phyloP scores from a whole-genome alignment of 1,140 invertebrate species.

The Heliconius congener region DNA sequence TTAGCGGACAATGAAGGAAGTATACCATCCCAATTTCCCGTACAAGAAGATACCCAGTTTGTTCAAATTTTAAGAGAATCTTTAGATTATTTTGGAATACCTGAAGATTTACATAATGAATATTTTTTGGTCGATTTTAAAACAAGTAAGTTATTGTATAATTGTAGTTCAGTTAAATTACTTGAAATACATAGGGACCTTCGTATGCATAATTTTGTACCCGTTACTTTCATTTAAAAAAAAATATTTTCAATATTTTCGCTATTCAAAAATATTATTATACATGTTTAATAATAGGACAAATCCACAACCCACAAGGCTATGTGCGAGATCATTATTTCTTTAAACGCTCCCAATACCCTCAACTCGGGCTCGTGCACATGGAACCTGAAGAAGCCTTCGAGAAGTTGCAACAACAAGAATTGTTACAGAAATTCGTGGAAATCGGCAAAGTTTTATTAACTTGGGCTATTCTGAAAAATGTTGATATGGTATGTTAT shows the following conservation, averaged over 20 bases:
- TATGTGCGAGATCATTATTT: slow-evolving; percentile 99
- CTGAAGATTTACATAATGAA: slow-evolving; percentile 93
- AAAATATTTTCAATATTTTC: too few species aligned
- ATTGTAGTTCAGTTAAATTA: too few species aligned
- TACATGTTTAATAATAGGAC: slow-evolving; percentile 83
- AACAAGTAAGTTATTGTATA: slow-evolving; percentile 88
- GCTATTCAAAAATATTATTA: background rate
- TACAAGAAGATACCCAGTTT: slow-evolving; percentile 99
- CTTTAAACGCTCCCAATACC: slow-evolving; percentile 99
- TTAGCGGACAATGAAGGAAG: slow-evolving; percentile 92
- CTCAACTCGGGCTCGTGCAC: slow-evolving; percentile 96
- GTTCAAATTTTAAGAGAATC: slow-evolving; percentile 97
- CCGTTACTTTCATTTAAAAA: too few species aligned
- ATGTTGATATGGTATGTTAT: slow-evolving; percentile 89
- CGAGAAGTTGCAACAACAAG: slow-evolving; percentile 94
- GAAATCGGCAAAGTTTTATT: slow-evolving; percentile 97
- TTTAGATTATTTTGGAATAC: slow-evolving; percentile 98
- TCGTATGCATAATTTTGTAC: too few species aligned
- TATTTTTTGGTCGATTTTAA: slow-evolving; percentile 99
- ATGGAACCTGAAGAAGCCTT: slow-evolving; percentile 96
- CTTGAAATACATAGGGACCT: too few species aligned
- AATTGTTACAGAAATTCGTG: slow-evolving; percentile 96
- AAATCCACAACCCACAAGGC: slow-evolving; percentile 95
- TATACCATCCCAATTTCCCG: slow-evolving; percentile 98
- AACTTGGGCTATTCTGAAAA: slow-evolving; percentile 94